These are phyloP conservation scores for Cercopithecus mona DNA, from an alignment of 2,113 vertebrate genomes.

Conservation along the genomic window DNA sequence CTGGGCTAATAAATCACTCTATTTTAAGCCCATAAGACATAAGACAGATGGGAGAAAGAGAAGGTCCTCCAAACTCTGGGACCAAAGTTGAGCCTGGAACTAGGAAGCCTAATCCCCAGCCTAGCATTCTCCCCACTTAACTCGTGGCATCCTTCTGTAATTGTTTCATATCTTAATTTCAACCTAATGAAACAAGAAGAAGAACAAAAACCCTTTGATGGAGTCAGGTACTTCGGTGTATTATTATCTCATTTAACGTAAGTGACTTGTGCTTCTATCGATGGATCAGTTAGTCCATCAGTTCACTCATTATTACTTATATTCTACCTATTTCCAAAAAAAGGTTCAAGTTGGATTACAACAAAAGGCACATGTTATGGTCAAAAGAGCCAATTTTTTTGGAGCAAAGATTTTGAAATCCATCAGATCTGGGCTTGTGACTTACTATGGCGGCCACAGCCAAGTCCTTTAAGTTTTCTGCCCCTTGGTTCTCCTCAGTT, in stretches of 20 bases:
- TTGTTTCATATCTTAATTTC: conserved; percentile 41
- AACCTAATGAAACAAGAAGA: conserved; percentile 25
- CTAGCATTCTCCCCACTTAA: not conserved
- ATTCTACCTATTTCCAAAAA: not conserved
- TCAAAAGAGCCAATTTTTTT: not conserved
- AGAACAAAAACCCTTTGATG: not conserved
- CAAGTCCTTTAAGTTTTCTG: not conserved
- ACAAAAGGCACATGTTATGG: not conserved
- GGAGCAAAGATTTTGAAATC: not conserved
- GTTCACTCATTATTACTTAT: not conserved
- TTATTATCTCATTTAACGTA: conserved; percentile 3
- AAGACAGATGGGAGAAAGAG: not conserved
- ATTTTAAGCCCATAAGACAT: conserved; percentile 1
- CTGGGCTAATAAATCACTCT: not conserved
- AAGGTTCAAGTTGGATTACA: not conserved
- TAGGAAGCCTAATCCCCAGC: not conserved
- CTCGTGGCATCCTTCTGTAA: not conserved
- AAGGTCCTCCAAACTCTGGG: not conserved
- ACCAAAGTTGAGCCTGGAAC: not conserved
- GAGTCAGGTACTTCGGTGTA: not conserved
- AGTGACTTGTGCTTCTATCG: not conserved
- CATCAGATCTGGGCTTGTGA: conserved; percentile 3
- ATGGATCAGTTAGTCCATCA: not conserved
- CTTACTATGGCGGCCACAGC: not conserved
- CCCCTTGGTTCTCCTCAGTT: not conserved